Evolutionary conservation across 92 coral and sea anemone genomes (phyloP).

Genomic region (Montipora capitata): DNA sequence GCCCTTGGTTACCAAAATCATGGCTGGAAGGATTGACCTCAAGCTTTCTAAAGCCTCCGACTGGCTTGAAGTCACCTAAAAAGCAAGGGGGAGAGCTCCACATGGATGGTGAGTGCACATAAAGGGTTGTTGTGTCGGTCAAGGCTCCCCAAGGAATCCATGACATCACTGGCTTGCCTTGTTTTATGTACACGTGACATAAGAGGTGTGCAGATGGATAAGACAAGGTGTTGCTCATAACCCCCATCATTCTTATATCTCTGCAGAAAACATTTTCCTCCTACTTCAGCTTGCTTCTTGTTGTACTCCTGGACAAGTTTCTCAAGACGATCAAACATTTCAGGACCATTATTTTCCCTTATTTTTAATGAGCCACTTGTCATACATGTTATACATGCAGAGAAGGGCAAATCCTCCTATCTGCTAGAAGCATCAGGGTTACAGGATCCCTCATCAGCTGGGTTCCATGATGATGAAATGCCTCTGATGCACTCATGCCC

Average conservation of each 20-base stretch:
- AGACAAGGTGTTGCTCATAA: slow-evolving; percentile 43
- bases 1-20: slow-evolving; percentile 76
- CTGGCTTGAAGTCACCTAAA: slow-evolving; percentile 69
- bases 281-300: slow-evolving; percentile 7
- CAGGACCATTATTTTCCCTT: slow-evolving; percentile 80
- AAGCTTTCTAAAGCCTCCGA: slow-evolving; percentile 29
- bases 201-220: slow-evolving; percentile 72
- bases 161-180: slow-evolving; percentile 68
- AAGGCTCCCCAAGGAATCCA: slow-evolving; percentile 71
- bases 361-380: slow-evolving; percentile 57
- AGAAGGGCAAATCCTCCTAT: slow-evolving; percentile 70
- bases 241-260: slow-evolving; percentile 17
- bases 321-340: slow-evolving; percentile 57
- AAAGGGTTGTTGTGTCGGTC: slow-evolving; percentile 77
- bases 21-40: slow-evolving; percentile 50
- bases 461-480: slow-evolving; percentile 72
- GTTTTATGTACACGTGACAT: slow-evolving; percentile 71
- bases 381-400: slow-evolving; percentile 53
- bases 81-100: slow-evolving; percentile 67
- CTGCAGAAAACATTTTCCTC: slow-evolving; percentile 66
- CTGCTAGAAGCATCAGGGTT: slow-evolving; percentile 64
- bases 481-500: slow-evolving; percentile 73
- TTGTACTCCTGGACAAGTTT: slow-evolving; percentile 44
- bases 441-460: slow-evolving; percentile 60
- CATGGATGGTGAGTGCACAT: slow-evolving; percentile 68